Conservation (phyloP, 2,113 vertebrate species). For the Cyanocitta stelleri region DNA sequence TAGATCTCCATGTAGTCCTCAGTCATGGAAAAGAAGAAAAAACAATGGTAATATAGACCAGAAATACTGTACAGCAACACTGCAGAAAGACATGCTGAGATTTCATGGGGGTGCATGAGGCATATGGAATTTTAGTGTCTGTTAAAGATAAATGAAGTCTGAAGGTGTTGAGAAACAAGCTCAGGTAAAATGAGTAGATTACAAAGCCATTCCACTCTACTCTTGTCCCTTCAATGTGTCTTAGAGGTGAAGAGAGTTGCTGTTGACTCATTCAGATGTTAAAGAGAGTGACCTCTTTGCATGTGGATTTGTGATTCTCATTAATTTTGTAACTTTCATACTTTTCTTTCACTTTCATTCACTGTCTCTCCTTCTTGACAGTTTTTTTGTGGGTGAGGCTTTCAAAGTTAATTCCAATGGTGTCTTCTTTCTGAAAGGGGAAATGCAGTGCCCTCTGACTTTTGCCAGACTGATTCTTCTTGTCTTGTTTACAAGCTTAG, state of each 20-base stretch:
- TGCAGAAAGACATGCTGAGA: neutral
- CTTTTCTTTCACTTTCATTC: neutral
- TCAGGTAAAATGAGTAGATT: neutral
- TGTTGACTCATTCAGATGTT: neutral
- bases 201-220: neutral
- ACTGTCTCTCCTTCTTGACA: neutral
- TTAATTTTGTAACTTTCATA: neutral
- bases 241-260: neutral
- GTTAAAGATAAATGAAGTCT: neutral
- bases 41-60: neutral
- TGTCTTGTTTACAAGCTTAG: neutral
- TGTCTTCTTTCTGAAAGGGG: neutral
- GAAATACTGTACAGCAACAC: neutral
- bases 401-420: neutral
- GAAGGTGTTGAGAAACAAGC: neutral
- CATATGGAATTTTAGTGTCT: neutral
- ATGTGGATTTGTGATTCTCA: neutral
- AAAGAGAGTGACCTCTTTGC: neutral
- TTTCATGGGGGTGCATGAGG: neutral
- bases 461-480: neutral
- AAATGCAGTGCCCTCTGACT: neutral
- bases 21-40: neutral
- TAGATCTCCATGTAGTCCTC: neutral
- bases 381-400: neutral
- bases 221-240: rapidly evolving